A percentile compares a stretch with the other conserved stretches of the same genome.
These are phyloP conservation scores for Trichomalopsis sarcophagae DNA, from an alignment of 1,140 invertebrate species.

Conservation along the genomic window DNA sequence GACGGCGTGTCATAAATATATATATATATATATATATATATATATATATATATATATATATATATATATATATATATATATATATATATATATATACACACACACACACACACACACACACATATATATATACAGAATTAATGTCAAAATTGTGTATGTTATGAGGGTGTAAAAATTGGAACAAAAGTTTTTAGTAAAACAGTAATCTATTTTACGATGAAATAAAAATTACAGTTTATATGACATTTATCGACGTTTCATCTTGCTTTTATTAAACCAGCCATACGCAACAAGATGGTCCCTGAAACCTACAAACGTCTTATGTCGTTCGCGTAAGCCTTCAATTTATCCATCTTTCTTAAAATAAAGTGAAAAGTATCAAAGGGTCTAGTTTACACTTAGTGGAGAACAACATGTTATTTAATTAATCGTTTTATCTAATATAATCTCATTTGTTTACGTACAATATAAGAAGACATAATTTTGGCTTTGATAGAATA, in stretches of 20 bases:
- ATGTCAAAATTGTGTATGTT: no score
- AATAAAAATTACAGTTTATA: slow-evolving; percentile 46
- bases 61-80: no score
- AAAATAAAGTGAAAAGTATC: slow-evolving; percentile 19
- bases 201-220: slow-evolving; percentile 43
- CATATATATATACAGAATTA: no score
- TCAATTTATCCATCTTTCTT: not conserved
- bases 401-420: not conserved
- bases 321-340: not conserved
- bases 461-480: slow-evolving; percentile 6
- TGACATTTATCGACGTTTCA: slow-evolving; percentile 43
- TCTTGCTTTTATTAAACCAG: slow-evolving; percentile 32
- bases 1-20: no score
- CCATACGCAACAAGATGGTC: slow-evolving; percentile 42
- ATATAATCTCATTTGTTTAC: slow-evolving; percentile 35
- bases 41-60: no score
- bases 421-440: not conserved
- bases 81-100: no score
- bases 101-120: no score
- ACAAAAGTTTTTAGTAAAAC: slow-evolving; percentile 34
- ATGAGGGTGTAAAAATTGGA: not conserved
- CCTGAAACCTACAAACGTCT: slow-evolving; percentile 38
- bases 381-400: slow-evolving; percentile 13
- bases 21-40: no score
- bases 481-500: slow-evolving; percentile 33